These are phyloP conservation scores for Acrocephalus kingi DNA, from an alignment of 2,113 vertebrate species.

Conservation along the genomic window DNA sequence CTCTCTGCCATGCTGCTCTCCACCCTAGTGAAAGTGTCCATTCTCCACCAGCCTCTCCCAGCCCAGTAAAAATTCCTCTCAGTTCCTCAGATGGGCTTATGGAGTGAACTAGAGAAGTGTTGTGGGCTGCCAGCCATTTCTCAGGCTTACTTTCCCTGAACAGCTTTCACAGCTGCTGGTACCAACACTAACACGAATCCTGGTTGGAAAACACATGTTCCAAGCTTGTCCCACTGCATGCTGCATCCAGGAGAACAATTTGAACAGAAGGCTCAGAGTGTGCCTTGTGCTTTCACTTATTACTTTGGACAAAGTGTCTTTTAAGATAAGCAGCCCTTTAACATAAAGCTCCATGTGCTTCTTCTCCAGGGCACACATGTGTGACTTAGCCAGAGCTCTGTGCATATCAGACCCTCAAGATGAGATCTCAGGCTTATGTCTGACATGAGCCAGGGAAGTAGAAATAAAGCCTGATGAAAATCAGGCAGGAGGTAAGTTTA, in stretches of 20 bases:
- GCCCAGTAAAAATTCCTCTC: not conserved
- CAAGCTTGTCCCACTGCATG: not conserved
- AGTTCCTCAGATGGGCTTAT: not conserved
- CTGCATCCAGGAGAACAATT: not conserved
- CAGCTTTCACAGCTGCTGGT: not conserved
- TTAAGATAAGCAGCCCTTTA: not conserved
- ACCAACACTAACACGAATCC: conserved; percentile 7
- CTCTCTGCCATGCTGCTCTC: not conserved
- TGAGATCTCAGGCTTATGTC: not conserved
- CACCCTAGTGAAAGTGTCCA: not conserved
- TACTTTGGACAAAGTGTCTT: not conserved
- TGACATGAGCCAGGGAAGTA: not conserved
- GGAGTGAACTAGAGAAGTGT: not conserved
- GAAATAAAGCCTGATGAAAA: not conserved
- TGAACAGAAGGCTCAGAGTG: not conserved
- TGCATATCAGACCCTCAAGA: not conserved
- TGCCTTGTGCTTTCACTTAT: not conserved
- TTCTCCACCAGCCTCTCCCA: not conserved
- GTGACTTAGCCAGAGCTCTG: not conserved
- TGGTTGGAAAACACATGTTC: not conserved
- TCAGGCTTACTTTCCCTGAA: not conserved
- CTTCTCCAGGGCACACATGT: not conserved
- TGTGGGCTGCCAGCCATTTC: not conserved
- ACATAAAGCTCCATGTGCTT: not conserved
- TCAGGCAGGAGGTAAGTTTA: not conserved